These are phyloP conservation scores for Callospermophilus lateralis DNA, from an alignment of 2,113 vertebrate genomes.

Conservation along the genomic window DNA sequence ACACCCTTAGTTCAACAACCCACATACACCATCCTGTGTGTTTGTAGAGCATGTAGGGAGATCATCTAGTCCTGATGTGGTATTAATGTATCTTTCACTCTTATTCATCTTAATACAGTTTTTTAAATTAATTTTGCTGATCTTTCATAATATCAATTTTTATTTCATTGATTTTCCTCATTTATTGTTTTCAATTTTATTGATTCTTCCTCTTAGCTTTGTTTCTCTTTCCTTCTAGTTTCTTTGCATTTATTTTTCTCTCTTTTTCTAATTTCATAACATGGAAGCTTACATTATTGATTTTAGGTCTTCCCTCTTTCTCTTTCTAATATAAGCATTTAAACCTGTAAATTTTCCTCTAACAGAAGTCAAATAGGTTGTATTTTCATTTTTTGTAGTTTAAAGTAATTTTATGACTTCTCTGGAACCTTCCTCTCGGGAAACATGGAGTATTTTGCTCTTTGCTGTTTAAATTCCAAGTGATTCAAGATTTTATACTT, in stretches of 20 bases:
- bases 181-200: not conserved
- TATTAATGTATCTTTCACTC: not conserved
- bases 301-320: not conserved
- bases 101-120: not conserved
- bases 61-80: not conserved
- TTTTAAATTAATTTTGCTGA: not conserved
- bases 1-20: not conserved
- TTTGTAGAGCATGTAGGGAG: not conserved
- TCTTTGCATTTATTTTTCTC: not conserved
- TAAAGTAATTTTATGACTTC: not conserved
- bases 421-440: not conserved
- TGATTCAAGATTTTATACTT: not conserved
- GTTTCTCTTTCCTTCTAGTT: not conserved
- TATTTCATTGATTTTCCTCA: not conserved
- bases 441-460: not conserved
- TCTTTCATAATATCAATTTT: not conserved
- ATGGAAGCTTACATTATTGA: not conserved
- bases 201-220: not conserved
- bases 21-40: not conserved
- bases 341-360: not conserved
- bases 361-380: no score
- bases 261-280: not conserved
- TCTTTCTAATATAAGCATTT: not conserved
- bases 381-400: not conserved
- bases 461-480: not conserved